Percentiles rank a stretch among this genome's conserved stretches.
phyloP scores from a whole-genome alignment of 1,140 invertebrate genomes.

The Cyphomyrmex costatus region DNA sequence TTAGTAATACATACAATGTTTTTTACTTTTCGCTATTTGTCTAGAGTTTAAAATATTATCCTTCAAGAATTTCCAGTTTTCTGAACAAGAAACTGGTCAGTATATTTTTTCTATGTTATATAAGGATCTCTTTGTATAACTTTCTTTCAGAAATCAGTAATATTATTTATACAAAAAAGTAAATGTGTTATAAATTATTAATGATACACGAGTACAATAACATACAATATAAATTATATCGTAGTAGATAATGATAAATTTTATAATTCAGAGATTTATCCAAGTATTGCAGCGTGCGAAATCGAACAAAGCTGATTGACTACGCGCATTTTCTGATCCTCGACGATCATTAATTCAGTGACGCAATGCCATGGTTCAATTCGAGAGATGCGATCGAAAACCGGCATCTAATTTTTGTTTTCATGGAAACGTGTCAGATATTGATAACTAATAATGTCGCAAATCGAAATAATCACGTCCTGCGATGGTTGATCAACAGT shows the following conservation, averaged over 20 bases:
- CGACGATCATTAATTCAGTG: constrained; percentile 11
- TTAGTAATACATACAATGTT: not conserved
- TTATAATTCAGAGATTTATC: not conserved
- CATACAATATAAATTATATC: not conserved
- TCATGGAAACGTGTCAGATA: constrained; percentile 20
- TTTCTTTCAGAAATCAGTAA: not conserved
- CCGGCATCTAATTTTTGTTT: not conserved
- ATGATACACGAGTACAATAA: not conserved
- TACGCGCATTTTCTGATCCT: not conserved
- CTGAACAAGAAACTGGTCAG: not conserved
- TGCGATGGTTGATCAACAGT: not conserved
- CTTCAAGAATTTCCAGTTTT: constrained; percentile 12
- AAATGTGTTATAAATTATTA: not conserved
- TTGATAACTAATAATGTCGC: constrained; percentile 29
- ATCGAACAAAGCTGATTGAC: not conserved
- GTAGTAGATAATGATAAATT: not conserved
- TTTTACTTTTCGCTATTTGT: not conserved
- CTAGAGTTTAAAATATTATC: not conserved
- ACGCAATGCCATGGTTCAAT: constrained; percentile 8
- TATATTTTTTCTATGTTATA: not conserved
- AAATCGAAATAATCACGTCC: not conserved
- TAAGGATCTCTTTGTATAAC: not conserved
- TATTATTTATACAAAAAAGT: not conserved
- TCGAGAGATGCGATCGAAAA: not conserved
- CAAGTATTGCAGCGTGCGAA: not conserved